These are phyloP conservation scores for Chunga burmeisteri DNA, from an alignment of 2,113 vertebrate species.

Conservation along the genomic window DNA sequence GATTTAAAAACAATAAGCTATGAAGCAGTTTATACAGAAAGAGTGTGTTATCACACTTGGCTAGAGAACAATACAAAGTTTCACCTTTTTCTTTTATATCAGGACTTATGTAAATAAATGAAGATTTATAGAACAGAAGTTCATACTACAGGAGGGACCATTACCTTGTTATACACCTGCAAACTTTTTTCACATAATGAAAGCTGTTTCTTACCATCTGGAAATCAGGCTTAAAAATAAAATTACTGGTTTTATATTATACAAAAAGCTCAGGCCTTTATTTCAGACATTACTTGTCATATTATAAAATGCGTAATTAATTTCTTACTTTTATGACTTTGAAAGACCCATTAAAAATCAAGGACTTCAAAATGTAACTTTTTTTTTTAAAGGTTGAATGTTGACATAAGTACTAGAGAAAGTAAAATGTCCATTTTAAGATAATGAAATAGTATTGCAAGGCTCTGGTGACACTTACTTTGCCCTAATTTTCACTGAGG, in stretches of 20 bases:
- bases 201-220: conserved; percentile 11
- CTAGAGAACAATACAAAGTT: not conserved
- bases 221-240: not conserved
- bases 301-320: not conserved
- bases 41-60: not conserved
- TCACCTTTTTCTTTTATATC: not conserved
- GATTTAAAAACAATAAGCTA: not conserved
- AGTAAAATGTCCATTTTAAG: not conserved
- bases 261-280: not conserved
- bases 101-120: not conserved
- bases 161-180: not conserved
- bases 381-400: not conserved
- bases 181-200: not conserved
- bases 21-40: not conserved
- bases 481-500: not conserved
- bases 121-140: not conserved
- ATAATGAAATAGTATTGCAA: not conserved
- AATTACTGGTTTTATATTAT: not conserved
- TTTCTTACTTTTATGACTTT: not conserved
- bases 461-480: not conserved
- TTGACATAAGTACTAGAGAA: not conserved
- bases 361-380: not conserved
- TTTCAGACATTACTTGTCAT: not conserved
- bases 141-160: not conserved
- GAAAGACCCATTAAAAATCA: not conserved